A percentile compares a stretch with the other conserved stretches of the same genome.
phyloP scores from a whole-genome alignment of 2,888 invertebrate genomes.

The Ligdia adustata region DNA sequence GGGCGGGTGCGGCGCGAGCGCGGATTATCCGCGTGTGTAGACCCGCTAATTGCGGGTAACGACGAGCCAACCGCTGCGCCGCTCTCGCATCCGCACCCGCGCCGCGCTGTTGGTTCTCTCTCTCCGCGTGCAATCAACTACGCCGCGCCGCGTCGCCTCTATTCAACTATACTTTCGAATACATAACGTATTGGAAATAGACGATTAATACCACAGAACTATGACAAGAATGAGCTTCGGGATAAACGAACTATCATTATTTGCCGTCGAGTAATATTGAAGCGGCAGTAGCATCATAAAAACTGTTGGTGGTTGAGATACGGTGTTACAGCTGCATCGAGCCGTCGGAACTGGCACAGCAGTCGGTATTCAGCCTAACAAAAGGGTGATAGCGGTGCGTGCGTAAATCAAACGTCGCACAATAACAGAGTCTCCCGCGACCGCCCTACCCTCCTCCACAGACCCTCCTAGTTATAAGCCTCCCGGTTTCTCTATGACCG shows the following conservation, averaged over 20 bases:
- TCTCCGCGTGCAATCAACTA: slow-evolving; percentile 40
- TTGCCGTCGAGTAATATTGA: slow-evolving; percentile 12
- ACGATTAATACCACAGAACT: too few species aligned
- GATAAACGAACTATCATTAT: slow-evolving; percentile 6
- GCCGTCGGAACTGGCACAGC: slow-evolving; percentile 74
- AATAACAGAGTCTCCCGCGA: slow-evolving; percentile 77
- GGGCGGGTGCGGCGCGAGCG: slow-evolving; percentile 43
- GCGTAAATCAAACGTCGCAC: slow-evolving; percentile 83
- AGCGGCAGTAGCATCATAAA: slow-evolving; percentile 15
- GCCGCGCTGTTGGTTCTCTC: too few species aligned
- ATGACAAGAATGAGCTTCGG: too few species aligned
- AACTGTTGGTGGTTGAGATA: slow-evolving; percentile 25
- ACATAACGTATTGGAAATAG: slow-evolving; percentile 9
- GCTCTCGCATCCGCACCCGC: slow-evolving; percentile 33
- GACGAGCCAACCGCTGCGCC: slow-evolving; percentile 51
- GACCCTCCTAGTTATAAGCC: slow-evolving; percentile 59
- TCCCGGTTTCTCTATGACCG: slow-evolving; percentile 63
- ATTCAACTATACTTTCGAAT: slow-evolving; percentile 6
- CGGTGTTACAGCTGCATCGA: slow-evolving; percentile 55
- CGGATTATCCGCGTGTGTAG: slow-evolving; percentile 77
- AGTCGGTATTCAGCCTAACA: slow-evolving; percentile 79
- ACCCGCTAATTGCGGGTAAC: slow-evolving; percentile 80
- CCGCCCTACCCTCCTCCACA: slow-evolving; percentile 59
- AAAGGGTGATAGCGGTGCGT: slow-evolving; percentile 82
- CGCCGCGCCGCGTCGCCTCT: slow-evolving; percentile 9